Conservation (phyloP, 1,140 invertebrate species). For the Stenopsyche tienmushanensis region DNA sequence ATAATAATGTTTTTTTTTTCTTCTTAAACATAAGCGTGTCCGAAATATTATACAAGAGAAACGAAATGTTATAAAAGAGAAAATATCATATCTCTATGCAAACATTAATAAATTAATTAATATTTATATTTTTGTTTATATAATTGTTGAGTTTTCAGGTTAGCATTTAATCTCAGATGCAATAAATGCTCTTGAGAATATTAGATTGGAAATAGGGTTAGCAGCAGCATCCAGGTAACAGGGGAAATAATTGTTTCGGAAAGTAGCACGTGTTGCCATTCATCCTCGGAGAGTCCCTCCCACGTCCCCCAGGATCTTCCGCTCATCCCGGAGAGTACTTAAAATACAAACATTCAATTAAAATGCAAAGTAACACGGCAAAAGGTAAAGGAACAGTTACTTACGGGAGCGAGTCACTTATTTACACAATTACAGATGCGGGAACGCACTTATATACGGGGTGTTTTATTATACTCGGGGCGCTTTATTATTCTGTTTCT, state of each 20-base stretch:
- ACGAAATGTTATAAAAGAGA: no score
- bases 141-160: no score
- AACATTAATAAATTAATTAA: no score
- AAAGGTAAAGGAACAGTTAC: constrained; percentile 38
- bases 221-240: no score
- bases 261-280: constrained; percentile 37
- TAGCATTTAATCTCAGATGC: no score
- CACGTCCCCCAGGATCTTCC: not conserved
- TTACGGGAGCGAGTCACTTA: constrained; percentile 35
- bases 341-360: constrained; percentile 43
- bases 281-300: constrained; percentile 26
- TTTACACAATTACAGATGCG: constrained; percentile 40
- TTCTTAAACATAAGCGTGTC: no score
- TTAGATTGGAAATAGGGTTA: no score
- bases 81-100: no score
- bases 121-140: no score
- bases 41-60: no score
- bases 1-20: no score
- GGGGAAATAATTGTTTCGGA: not conserved
- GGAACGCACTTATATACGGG: not conserved
- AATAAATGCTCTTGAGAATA: no score
- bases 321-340: constrained; percentile 31
- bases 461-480: not conserved
- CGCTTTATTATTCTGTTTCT: not conserved
- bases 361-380: constrained; percentile 42